Evolutionary conservation across 64 coral and sea anemone species (phyloP).

Genomic region (Pachyseris speciosa): DNA sequence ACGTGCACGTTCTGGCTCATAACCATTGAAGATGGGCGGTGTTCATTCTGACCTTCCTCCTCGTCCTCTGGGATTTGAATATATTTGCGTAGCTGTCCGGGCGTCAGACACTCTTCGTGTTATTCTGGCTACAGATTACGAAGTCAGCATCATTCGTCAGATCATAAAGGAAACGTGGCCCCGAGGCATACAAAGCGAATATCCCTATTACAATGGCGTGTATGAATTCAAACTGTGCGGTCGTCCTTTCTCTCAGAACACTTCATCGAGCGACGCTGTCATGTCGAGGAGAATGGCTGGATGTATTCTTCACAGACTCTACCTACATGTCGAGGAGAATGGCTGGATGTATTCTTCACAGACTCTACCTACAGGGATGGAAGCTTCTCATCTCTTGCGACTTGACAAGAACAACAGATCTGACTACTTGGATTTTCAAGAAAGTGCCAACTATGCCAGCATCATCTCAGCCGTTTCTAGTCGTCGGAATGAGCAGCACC

Average conservation of each 20-base stretch:
- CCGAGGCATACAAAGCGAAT: constrained; percentile 49
- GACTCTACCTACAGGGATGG: constrained; percentile 60
- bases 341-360: no score
- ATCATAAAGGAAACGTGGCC: constrained; percentile 48
- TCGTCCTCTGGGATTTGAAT: constrained; percentile 25
- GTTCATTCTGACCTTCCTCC: background rate
- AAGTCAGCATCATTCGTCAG: constrained; percentile 38
- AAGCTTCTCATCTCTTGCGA: constrained; percentile 36
- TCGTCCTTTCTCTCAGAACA: constrained; percentile 17
- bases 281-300: constrained; percentile 33
- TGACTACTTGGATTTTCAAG: constrained; percentile 39
- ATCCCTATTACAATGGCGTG: background rate
- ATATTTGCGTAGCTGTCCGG: constrained; percentile 9
- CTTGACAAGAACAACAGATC: constrained; percentile 23
- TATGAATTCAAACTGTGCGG: constrained; percentile 37
- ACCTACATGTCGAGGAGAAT: no score
- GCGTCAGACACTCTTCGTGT: background rate
- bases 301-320: constrained; percentile 18
- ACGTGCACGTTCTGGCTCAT: no score
- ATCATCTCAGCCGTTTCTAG: constrained; percentile 33
- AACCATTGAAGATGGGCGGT: no score
- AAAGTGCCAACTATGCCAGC: background rate
- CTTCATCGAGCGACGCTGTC: background rate
- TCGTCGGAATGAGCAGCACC: constrained; percentile 55
- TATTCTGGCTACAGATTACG: constrained; percentile 35